These are phyloP conservation scores for Yoshiicerus persimilis DNA, from an alignment of 1,140 invertebrate genomes.

Conservation along the genomic window DNA sequence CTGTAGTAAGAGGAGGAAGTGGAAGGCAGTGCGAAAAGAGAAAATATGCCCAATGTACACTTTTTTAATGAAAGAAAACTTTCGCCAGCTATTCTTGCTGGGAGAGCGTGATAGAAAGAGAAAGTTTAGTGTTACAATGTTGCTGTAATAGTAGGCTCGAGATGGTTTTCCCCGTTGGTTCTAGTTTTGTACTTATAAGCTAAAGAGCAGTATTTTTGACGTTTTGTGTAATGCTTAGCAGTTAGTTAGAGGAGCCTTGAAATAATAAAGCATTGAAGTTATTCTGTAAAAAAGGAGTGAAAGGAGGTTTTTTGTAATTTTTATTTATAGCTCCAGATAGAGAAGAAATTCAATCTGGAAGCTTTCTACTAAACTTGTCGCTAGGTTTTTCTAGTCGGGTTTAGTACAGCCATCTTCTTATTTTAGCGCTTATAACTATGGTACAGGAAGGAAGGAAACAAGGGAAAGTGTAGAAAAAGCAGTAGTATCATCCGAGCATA, in stretches of 20 bases:
- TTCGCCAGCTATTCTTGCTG: not conserved
- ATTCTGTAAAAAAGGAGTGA: not conserved
- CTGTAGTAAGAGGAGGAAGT: not conserved
- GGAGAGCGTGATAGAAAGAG: not conserved
- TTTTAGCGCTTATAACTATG: not conserved
- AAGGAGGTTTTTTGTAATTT: not conserved
- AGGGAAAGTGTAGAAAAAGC: not conserved
- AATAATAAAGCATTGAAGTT: not conserved
- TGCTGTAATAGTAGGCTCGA: not conserved
- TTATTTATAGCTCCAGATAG: not conserved
- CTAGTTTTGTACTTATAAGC: not conserved
- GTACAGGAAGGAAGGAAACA: constrained; percentile 1
- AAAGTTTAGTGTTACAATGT: not conserved
- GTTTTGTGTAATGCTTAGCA: not conserved
- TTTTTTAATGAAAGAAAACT: constrained; percentile 11
- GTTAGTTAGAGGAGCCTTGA: not conserved
- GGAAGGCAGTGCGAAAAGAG: not conserved
- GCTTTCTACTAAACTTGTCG: not conserved
- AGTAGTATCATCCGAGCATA: not conserved
- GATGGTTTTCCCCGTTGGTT: not conserved
- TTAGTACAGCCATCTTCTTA: not conserved
- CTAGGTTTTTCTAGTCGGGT: not conserved
- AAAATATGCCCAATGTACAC: not conserved
- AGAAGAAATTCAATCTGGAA: not conserved
- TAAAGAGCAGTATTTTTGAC: not conserved